Base-by-base conservation (phyloP, 2,797 vertebrate species). In the Chelon auratus region DNA sequence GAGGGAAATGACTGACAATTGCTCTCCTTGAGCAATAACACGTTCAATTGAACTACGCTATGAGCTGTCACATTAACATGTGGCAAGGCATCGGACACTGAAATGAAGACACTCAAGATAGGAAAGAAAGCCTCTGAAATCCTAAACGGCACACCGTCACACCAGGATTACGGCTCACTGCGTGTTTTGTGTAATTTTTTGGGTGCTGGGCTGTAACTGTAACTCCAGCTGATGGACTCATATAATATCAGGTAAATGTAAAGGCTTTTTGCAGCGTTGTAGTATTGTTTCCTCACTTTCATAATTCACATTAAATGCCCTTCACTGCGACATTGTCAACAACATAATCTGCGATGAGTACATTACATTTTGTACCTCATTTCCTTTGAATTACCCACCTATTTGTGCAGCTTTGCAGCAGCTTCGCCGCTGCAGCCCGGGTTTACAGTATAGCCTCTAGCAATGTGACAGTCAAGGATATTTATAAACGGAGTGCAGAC, bases 21-120 rank as follows among this genome's bases (percentile, higher is more conserved):
- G 79, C 78, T 82, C 70, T 77, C 81, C 75, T 85, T 66, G 71
- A 87, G 84, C 84, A 84, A 83, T 88, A 88, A 89, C 52, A 65
- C 22, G n/a, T 69, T 80, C 77, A 91, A 88, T 78, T 77, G 81
- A 89, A 76, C 72, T 36, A 72, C 89, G 80, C 72, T 65, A 77
- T 10, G 72, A 80, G 83, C 80, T 89, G 87, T 91, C 83, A 89
- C 78, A 89, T 90, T 89, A 87, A 83, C 78, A 86, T 85, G 78
- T 84, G 73, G 68, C 54, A 63, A 48, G 26, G 75, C 60, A 56
- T 51, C 24, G 15, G 67, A 71, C 66, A 37, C 55, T 18, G 59
- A 70, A 82, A 87, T 77, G 55, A 79, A 76, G 76, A 78, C 48
- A 30, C 56, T 33, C 51, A 37, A n/a, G 60, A 62, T 10, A 26